phyloP scores from a whole-genome alignment of 2,797 vertebrate species.

The Neosilurus hyrtlii region DNA sequence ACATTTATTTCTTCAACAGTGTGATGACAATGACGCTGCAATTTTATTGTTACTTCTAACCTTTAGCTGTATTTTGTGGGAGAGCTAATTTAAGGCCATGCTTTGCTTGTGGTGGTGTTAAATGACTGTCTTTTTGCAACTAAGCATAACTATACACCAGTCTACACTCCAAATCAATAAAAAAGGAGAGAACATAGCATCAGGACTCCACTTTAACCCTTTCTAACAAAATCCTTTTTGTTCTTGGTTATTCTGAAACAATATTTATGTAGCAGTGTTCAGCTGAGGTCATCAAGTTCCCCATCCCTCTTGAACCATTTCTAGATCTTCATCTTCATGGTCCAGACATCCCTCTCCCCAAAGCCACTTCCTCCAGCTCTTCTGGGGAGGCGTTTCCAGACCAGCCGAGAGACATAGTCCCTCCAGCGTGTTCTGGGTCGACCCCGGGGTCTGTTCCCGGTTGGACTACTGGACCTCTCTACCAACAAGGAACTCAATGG shows the following conservation, averaged over 20 bases:
- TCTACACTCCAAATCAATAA: background rate
- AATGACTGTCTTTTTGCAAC: background rate
- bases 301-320: background rate
- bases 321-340: background rate
- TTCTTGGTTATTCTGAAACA: too few species aligned
- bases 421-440: background rate
- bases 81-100: constrained; percentile 1
- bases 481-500: background rate
- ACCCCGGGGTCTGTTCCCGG: background rate
- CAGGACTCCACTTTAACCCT: background rate
- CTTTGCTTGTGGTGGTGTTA: background rate
- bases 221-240: background rate
- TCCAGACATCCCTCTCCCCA: background rate
- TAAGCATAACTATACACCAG: background rate
- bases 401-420: background rate
- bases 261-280: background rate
- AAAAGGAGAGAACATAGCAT: background rate
- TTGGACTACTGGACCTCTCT: background rate
- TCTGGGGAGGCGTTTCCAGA: background rate
- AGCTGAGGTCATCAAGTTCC: background rate
- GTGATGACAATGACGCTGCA: background rate
- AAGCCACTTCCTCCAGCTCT: background rate
- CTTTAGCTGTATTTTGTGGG: constrained; percentile 11
- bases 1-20: background rate
- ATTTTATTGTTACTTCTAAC: constrained; percentile 9